Conservation (phyloP, 2,888 invertebrate species). For the Eupsilia transversa region DNA sequence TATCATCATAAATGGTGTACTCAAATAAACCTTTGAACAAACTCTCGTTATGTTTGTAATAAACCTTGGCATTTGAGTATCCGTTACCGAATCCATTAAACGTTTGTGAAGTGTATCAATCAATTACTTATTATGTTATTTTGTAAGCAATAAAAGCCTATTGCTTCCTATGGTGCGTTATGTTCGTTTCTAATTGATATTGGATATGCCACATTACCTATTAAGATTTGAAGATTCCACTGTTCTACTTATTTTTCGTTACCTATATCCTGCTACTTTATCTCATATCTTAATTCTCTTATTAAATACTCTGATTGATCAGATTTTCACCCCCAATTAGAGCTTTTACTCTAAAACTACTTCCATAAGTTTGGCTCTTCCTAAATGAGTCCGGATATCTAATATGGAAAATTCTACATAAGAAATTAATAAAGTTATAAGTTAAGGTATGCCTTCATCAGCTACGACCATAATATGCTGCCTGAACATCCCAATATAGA, state of each 20-base stretch:
- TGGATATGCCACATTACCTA: conserved; percentile 14
- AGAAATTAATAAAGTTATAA: conserved; percentile 22
- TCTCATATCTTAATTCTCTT: not conserved
- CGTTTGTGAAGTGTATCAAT: conserved; percentile 75
- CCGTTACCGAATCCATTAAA: conserved; percentile 74
- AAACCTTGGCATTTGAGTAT: conserved; percentile 83
- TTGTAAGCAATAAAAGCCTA: conserved; percentile 49
- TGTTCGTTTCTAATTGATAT: conserved; percentile 30
- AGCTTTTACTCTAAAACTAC: not conserved
- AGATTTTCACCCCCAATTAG: not conserved
- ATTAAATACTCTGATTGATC: not conserved
- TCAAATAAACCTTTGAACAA: conserved; percentile 59
- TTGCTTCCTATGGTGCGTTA: conserved; percentile 25
- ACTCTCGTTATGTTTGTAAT: conserved; percentile 66
- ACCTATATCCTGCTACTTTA: not conserved
- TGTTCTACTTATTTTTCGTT: conserved; percentile 6
- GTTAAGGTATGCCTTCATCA: not conserved
- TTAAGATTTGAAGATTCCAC: not conserved
- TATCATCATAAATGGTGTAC: conserved; percentile 48
- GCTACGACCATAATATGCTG: not conserved
- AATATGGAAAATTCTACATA: conserved; percentile 2
- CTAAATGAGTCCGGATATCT: not conserved
- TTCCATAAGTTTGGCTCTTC: not conserved
- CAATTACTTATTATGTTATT: conserved; percentile 63
- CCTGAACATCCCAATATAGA: conserved; percentile 15